These are phyloP conservation scores for Criorhina ranunculi DNA, from an alignment of 2,888 invertebrate species.

Conservation along the genomic window DNA sequence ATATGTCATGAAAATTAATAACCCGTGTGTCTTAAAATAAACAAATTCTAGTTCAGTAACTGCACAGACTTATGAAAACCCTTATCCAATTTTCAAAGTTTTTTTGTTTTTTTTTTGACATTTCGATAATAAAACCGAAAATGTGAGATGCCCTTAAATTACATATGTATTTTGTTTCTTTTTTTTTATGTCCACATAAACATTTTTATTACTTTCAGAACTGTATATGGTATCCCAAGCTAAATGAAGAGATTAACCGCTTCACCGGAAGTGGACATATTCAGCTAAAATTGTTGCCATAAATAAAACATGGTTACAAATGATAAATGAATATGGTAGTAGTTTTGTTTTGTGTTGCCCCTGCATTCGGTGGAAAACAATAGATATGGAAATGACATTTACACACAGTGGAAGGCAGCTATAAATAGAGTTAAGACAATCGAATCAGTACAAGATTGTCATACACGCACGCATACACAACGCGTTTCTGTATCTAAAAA, in stretches of 20 bases:
- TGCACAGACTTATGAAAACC: background rate
- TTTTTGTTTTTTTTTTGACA: background rate
- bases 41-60: background rate
- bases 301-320: slow-evolving; percentile 43
- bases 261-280: slow-evolving; percentile 47
- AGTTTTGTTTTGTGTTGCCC: slow-evolving; percentile 11
- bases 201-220: slow-evolving; percentile 23
- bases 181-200: slow-evolving; percentile 40
- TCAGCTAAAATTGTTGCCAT: slow-evolving; percentile 30
- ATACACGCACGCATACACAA: slow-evolving; percentile 1
- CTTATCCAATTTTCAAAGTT: background rate
- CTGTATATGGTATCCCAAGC: slow-evolving; percentile 5
- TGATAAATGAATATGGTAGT: slow-evolving; percentile 19
- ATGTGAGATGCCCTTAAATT: slow-evolving; percentile 20
- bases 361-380: slow-evolving; percentile 12
- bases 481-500: slow-evolving; percentile 28
- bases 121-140: slow-evolving; percentile 21
- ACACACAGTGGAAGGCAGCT: background rate
- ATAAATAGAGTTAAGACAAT: slow-evolving; percentile 34
- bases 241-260: slow-evolving; percentile 40
- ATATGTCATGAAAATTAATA: background rate
- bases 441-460: slow-evolving; percentile 2
- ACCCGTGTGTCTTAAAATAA: background rate
- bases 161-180: background rate
- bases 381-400: slow-evolving; percentile 35